Conservation (phyloP, 2,113 vertebrate genomes). For the Malurus melanocephalus region DNA sequence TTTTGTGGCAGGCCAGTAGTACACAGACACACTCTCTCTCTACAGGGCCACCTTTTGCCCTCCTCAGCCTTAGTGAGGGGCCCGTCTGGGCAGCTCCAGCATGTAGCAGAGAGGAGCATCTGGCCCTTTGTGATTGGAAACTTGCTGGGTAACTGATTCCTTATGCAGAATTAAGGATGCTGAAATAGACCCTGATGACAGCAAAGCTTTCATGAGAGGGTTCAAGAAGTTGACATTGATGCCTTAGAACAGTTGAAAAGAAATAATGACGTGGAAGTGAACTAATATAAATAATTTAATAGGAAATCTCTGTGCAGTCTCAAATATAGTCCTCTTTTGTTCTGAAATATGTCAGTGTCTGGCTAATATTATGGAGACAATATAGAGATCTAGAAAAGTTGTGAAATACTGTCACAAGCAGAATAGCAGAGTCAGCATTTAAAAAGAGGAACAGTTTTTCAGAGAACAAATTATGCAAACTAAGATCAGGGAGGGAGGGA, state of each 20-base stretch:
- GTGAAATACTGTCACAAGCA: conserved; percentile 34
- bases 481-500: neutral
- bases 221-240: conserved; percentile 53
- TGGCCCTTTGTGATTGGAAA: conserved; percentile 64
- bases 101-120: conserved; percentile 50
- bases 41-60: conserved; percentile 38
- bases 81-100: conserved; percentile 39
- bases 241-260: conserved; percentile 45
- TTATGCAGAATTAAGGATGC: conserved; percentile 55
- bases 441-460: conserved; percentile 10
- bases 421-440: neutral
- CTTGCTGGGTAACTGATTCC: conserved; percentile 55
- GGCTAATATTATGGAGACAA: conserved; percentile 9
- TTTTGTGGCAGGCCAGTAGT: neutral
- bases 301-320: conserved; percentile 37
- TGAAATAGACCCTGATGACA: conserved; percentile 55
- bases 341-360: conserved; percentile 44
- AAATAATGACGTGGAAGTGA: conserved; percentile 52
- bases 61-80: conserved; percentile 36
- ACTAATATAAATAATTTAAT: conserved; percentile 68
- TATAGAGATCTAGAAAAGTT: conserved; percentile 24
- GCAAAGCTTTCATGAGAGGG: conserved; percentile 47
- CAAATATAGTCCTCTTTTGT: conserved; percentile 48
- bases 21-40: neutral
- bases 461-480: neutral